Percentiles rank a stretch among this genome's conserved stretches.
Evolutionary conservation across 2,113 vertebrate genomes (phyloP).

Genomic region (Emberiza fucata): DNA sequence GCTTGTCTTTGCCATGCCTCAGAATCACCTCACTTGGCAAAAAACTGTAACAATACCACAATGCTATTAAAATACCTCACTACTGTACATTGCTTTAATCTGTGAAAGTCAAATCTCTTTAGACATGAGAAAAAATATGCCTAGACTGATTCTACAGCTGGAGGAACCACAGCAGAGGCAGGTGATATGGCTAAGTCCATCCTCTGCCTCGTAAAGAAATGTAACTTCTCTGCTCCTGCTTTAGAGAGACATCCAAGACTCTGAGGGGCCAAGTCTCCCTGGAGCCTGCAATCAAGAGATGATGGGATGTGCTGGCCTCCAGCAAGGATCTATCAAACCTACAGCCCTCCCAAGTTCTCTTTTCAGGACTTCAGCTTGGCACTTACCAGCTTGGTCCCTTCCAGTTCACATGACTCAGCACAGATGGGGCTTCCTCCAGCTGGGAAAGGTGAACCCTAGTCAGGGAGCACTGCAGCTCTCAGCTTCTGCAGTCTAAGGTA

Average conservation of each 20-base stretch:
- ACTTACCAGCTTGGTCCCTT: not conserved
- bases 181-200: not conserved
- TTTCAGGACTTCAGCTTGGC: not conserved
- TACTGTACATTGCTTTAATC: not conserved
- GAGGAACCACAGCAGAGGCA: not conserved
- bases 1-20: not conserved
- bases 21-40: not conserved
- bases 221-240: not conserved
- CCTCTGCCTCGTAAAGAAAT: not conserved
- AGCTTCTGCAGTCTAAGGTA: constrained; percentile 7
- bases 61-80: not conserved
- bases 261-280: not conserved
- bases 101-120: not conserved
- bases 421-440: not conserved
- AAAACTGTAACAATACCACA: not conserved
- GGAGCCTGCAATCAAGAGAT: not conserved
- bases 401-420: not conserved
- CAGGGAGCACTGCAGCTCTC: not conserved
- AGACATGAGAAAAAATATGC: not conserved
- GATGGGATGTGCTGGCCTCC: not conserved
- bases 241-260: not conserved
- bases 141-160: not conserved
- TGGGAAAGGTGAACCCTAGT: not conserved
- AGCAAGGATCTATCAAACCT: not conserved
- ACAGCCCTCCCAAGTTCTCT: not conserved